Conservation (phyloP, 2,113 vertebrate genomes). For the Procavia capensis region DNA sequence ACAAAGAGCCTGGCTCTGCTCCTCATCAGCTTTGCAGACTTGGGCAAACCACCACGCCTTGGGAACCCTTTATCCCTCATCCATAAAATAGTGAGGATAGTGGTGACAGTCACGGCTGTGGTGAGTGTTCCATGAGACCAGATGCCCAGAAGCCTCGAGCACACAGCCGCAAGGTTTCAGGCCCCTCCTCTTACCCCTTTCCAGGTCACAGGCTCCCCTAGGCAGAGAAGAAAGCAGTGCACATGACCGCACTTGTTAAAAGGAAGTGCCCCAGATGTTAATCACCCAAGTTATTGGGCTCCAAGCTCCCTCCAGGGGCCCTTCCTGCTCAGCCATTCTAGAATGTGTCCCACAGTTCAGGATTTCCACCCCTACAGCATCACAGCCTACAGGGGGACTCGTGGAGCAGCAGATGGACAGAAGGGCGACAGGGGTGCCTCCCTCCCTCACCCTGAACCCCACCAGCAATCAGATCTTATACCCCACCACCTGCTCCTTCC, state of each 20-base stretch:
- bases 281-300: not conserved
- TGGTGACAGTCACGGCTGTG: not conserved
- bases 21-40: not conserved
- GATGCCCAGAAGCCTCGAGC: not conserved
- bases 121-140: fast-evolving
- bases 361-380: not conserved
- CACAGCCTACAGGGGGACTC: not conserved
- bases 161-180: not conserved
- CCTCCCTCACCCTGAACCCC: fast-evolving
- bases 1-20: not conserved
- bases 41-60: not conserved
- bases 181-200: not conserved
- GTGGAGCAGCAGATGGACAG: conserved; percentile 54
- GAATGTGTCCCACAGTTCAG: not conserved
- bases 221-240: not conserved
- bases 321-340: not conserved
- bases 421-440: not conserved
- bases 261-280: not conserved
- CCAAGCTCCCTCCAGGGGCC: not conserved
- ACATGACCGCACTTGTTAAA: not conserved
- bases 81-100: not conserved
- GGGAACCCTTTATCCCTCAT: not conserved
- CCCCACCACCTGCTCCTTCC: conserved; percentile 52
- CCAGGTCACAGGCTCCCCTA: not conserved
- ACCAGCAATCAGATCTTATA: not conserved